Conservation (phyloP, 2,113 vertebrate species). For the Paratilapia polleni region DNA sequence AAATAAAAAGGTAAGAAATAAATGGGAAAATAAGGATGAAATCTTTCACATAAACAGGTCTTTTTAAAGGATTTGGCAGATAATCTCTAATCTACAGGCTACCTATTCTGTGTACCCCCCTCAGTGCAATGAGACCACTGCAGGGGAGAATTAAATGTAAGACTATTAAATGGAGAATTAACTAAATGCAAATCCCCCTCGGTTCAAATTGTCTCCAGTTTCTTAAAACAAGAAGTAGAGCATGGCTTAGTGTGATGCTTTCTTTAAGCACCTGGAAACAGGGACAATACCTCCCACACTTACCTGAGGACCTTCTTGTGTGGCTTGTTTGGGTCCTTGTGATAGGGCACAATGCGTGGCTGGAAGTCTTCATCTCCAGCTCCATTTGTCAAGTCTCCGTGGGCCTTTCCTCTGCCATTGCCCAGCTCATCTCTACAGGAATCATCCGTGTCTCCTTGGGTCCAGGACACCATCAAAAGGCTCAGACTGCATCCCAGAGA, state of each 20-base stretch:
- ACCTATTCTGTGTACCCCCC: not conserved
- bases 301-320: constrained; percentile 96
- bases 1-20: not conserved
- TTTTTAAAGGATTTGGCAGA: not conserved
- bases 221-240: not conserved
- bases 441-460: constrained; percentile 83
- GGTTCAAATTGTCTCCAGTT: not conserved
- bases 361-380: constrained; percentile 74
- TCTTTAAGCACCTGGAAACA: not conserved
- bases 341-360: constrained; percentile 93
- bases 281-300: constrained; percentile 11
- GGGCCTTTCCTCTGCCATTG: constrained; percentile 59
- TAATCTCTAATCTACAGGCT: not conserved
- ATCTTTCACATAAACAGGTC: not conserved
- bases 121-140: not conserved
- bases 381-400: constrained; percentile 56
- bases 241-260: not conserved
- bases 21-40: not conserved
- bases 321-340: constrained; percentile 89
- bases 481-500: constrained; percentile 95
- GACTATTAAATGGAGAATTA: not conserved
- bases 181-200: not conserved
- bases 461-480: constrained; percentile 93
- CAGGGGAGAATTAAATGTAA: constrained; percentile 11
- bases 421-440: constrained; percentile 77